These are phyloP conservation scores for Caenorhabditis auriculariae DNA, from an alignment of 2,888 invertebrate species.

Conservation along the genomic window DNA sequence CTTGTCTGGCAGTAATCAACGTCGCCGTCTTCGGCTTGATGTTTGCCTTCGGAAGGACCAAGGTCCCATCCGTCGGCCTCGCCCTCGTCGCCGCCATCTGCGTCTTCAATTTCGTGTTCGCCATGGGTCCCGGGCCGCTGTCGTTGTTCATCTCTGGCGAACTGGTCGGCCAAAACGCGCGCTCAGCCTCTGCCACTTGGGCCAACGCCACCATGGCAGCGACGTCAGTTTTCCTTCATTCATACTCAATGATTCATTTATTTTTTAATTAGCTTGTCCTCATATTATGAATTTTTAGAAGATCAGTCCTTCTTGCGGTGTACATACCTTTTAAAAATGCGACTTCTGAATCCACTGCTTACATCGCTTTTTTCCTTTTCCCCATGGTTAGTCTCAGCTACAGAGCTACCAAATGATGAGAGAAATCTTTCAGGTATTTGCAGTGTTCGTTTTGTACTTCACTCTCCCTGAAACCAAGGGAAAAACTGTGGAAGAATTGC, in stretches of 20 bases:
- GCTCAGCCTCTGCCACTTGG: slow-evolving; percentile 18
- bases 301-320: background rate
- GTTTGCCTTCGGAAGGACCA: slow-evolving; percentile 2
- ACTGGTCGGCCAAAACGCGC: slow-evolving; percentile 9
- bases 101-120: slow-evolving; percentile 23
- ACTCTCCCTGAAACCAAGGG: slow-evolving; percentile 7
- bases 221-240: slow-evolving; percentile 3
- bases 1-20: slow-evolving; percentile 7
- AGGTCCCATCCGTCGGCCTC: too few relatives aligned
- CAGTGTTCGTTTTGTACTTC: slow-evolving; percentile 1
- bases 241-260: background rate
- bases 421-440: slow-evolving; percentile 2
- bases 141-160: slow-evolving; percentile 22
- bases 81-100: slow-evolving; percentile 11
- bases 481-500: too few relatives aligned
- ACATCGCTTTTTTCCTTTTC: slow-evolving; percentile 3
- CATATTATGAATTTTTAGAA: slow-evolving; percentile 1
- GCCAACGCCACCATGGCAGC: slow-evolving; percentile 15
- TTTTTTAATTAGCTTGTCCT: background rate
- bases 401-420: background rate
- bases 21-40: slow-evolving; percentile 8
- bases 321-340: slow-evolving; percentile 7
- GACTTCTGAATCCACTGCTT: slow-evolving; percentile 1
- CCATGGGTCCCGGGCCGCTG: slow-evolving; percentile 24
- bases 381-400: slow-evolving; percentile 4